Conservation (phyloP, 2,888 invertebrate genomes). For the Drosophila paranaensis region DNA sequence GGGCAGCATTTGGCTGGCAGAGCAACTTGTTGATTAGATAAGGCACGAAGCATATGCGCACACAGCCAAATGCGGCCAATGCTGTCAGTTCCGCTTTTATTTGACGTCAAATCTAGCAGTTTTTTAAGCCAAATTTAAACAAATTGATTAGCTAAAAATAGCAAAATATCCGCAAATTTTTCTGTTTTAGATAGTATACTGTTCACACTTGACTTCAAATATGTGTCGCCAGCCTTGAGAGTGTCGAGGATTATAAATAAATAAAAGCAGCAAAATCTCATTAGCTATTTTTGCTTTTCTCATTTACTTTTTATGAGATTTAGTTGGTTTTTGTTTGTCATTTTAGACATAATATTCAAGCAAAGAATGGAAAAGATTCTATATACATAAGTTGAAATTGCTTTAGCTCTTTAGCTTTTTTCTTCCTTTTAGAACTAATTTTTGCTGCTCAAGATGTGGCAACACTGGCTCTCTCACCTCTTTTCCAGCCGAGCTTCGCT, state of each 20-base stretch:
- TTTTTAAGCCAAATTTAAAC: not conserved
- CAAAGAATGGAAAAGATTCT: not conserved
- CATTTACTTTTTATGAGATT: conserved; percentile 1
- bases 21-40: conserved; percentile 75
- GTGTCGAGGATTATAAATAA: conserved; percentile 1
- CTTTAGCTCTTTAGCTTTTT: not conserved
- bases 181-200: not conserved
- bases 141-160: not conserved
- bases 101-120: not conserved
- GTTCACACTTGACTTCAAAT: not conserved
- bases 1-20: conserved; percentile 37
- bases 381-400: not conserved
- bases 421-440: not conserved
- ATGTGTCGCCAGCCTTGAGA: not conserved
- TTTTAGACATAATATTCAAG: not conserved
- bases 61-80: conserved; percentile 6
- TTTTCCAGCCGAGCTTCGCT: not conserved
- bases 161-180: not conserved
- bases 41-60: conserved; percentile 47
- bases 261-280: not conserved
- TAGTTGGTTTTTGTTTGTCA: not conserved
- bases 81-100: conserved; percentile 7
- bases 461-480: conserved; percentile 8
- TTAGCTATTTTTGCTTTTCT: not conserved
- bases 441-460: not conserved